Conservation (phyloP, 2,888 invertebrate genomes). For the Parnassius orleans region DNA sequence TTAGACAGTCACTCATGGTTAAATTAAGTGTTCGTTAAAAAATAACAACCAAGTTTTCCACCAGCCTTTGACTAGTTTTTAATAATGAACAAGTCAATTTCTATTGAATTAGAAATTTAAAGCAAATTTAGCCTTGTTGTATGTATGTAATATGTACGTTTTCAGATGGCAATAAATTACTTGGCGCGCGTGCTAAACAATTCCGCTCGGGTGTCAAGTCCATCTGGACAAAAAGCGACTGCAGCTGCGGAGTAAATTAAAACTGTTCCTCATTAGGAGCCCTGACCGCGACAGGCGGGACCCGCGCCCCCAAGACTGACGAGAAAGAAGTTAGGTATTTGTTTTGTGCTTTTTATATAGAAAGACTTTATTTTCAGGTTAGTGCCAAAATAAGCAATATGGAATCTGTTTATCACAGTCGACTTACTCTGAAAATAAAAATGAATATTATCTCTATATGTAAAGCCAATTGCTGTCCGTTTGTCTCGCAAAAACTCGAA, state of each 20-base stretch:
- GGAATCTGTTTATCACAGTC: too few species aligned
- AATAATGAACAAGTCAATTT: too few species aligned
- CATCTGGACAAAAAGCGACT: constrained; percentile 40
- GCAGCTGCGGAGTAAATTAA: constrained; percentile 52
- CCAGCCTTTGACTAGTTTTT: too few species aligned
- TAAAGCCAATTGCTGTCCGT: too few species aligned
- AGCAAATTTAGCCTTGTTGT: neutral
- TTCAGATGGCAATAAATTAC: constrained; percentile 33
- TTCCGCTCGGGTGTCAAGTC: constrained; percentile 43
- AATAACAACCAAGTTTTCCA: too few species aligned
- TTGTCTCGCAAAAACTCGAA: too few species aligned
- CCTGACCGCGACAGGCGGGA: constrained; percentile 10
- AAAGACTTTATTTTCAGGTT: neutral
- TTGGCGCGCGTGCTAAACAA: constrained; percentile 39
- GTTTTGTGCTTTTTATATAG: neutral
- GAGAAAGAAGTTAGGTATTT: constrained; percentile 21
- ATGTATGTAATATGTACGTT: constrained; percentile 30
- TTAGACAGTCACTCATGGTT: too few species aligned
- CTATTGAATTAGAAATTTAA: too few species aligned
- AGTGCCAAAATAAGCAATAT: too few species aligned
- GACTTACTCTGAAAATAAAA: too few species aligned
- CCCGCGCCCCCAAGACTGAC: constrained; percentile 31
- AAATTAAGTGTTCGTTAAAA: too few species aligned
- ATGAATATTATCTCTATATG: too few species aligned
- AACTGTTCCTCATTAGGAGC: constrained; percentile 53